Base-by-base conservation (phyloP, 1,140 invertebrate genomes). In the Helicoverpa zea region DNA sequence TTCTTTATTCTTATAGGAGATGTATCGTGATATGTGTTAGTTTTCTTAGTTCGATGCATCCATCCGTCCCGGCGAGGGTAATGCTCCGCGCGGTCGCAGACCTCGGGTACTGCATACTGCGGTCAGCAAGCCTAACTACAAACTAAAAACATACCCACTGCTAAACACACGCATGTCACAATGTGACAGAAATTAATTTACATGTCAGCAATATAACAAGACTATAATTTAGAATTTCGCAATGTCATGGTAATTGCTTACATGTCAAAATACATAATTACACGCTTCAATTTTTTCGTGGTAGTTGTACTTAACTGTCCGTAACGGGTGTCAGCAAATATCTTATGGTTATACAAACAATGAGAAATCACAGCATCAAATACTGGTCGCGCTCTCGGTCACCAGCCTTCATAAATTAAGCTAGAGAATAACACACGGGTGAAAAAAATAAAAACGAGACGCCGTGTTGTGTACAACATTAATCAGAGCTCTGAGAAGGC, bases 401-500 rank as follows among this genome's bases (percentile, higher is more conserved):
- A 68, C 76, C 82, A 84, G 74, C 74, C 74, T 78, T 85, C 88
- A 93, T 93, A 93, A 94, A 94, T 94, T 90, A 90, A 88, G 74
- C 84, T 90, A 90, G 88, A 87, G 85, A 92, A 92, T 89, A 94
- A 93, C 91, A 90, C 80, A 83, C 82, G 92, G 86, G 86, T 89
- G 90, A 90, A 92, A 92, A 92, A 89, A 85, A 83, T 72, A 87
- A 83, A 88, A 90, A 93, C 87, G 88, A 89, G 88, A 92, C 89
- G 90, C 87, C 84, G 86, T 85, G 80, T 86, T 88, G 87, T 94
- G 92, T 92, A 91, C 88, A 87, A 93, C 92, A 94, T 94, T 94
- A 94, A 94, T 94, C 93, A 95, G 91, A 89, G 86, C 88, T 90
- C 83, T 90, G 90, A 91, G 92, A 93, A 92, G 93, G 92, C 91